Evolutionary conservation across 1,140 invertebrate genomes (phyloP).

Genomic region (Meteorus sp.): DNA sequence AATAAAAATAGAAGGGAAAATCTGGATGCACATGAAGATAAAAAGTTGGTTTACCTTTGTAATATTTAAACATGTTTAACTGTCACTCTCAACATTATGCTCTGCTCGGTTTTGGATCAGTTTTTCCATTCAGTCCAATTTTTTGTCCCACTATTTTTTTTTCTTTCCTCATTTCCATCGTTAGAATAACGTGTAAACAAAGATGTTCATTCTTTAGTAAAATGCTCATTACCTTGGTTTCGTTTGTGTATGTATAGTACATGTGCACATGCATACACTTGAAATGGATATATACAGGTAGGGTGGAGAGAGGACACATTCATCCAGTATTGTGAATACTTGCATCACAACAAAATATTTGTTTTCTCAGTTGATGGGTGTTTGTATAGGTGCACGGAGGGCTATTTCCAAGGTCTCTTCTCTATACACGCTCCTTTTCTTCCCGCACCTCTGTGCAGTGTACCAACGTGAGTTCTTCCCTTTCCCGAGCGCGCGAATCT

Average conservation of each 20-base stretch:
- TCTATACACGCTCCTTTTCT: slow-evolving; percentile 19
- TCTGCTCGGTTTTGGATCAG: too few relatives aligned
- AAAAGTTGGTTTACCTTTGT: too few relatives aligned
- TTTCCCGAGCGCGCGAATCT: slow-evolving; percentile 37
- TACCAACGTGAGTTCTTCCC: slow-evolving; percentile 38
- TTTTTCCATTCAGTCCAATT: too few relatives aligned
- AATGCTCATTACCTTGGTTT: slow-evolving; percentile 15
- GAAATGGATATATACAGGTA: too few relatives aligned
- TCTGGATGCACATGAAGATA: too few relatives aligned
- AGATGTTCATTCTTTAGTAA: slow-evolving; percentile 21
- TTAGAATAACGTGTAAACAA: slow-evolving; percentile 10
- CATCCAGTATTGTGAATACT: slow-evolving; percentile 44
- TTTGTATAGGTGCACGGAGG: slow-evolving; percentile 49
- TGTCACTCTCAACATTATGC: too few relatives aligned
- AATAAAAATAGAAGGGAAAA: too few relatives aligned
- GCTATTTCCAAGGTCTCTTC: slow-evolving; percentile 39
- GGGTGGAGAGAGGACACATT: too few relatives aligned
- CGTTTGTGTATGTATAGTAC: slow-evolving; percentile 1
- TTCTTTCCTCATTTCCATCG: too few relatives aligned
- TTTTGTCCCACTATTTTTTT: too few relatives aligned
- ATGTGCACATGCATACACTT: not conserved
- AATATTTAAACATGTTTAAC: too few relatives aligned
- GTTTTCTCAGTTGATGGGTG: slow-evolving; percentile 41
- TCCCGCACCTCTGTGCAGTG: too few relatives aligned
- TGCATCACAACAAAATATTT: slow-evolving; percentile 56